Base-by-base conservation (phyloP, 2,797 vertebrate species). In the Chlorospingus flavigularis region DNA sequence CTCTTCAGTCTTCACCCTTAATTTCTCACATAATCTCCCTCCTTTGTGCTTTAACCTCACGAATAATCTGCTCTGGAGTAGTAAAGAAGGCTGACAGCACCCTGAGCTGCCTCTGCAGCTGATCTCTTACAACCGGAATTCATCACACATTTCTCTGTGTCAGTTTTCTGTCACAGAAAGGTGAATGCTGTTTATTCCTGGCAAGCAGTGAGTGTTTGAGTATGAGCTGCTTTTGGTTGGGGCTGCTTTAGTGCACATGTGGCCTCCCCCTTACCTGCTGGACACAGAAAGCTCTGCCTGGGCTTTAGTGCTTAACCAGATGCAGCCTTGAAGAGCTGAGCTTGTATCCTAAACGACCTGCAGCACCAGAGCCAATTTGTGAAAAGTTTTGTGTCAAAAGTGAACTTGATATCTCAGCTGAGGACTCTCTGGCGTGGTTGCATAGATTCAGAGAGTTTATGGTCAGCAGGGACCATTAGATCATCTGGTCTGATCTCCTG, bases 381-480 rank as follows among this genome's bases (percentile, higher is more conserved):
- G 94, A 93, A 94, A 83, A 73, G 96, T 91, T 94, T 77, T 92
- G 25, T 96, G 85, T 91, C 84, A 13, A 94, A 91, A 88, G 71
- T 86, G 78, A 95, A 96, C 76, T 96, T 97, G 97, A 97, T 96
- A 96, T 81, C 97, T 94, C 96, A 94, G 94, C 86, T 90, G 85
- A 97, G 96, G 94, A 67, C 97, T 97, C 85, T 81, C 92, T 96
- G 95, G 92, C 91, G 0, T 88, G 90, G 88, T 94, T 86, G 91
- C 85, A 43, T 35, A 21, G 94, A 95, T 95, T 96, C 90, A 26
- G 67, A 14, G 92, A 89, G 94, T 82, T 96, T 93, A 92, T 84
- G 80, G 96, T 91, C 96, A 96, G 83, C 83, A 71, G 96, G 86
- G 96, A 96, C 94, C 88, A 87, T 97, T 96, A 97, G 96, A 96